Conservation (phyloP, 2,113 vertebrate genomes). For the Crotalus horridus region DNA sequence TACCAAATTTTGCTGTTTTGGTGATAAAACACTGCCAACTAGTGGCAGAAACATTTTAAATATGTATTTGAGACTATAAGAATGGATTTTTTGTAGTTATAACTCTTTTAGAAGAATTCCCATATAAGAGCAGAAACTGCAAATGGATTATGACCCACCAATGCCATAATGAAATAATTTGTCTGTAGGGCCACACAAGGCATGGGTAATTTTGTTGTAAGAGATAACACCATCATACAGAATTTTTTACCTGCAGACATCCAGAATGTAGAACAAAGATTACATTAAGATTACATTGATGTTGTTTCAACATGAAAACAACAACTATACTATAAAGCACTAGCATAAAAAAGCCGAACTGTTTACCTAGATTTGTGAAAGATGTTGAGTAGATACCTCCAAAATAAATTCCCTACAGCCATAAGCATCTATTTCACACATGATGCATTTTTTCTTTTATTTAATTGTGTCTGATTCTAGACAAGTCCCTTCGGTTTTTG, state of each 20-base stretch:
- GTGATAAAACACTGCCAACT: constrained; percentile 54
- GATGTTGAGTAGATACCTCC: neutral
- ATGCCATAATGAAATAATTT: neutral
- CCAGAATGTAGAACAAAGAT: neutral
- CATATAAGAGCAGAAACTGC: neutral
- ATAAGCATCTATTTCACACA: neutral
- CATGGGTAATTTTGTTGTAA: neutral
- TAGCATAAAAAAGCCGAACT: neutral
- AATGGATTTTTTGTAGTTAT: neutral
- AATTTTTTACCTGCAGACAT: neutral
- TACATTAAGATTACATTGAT: neutral
- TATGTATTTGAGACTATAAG: neutral
- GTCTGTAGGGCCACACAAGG: neutral
- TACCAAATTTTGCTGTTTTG: constrained; percentile 5
- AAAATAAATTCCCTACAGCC: neutral
- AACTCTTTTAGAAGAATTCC: neutral
- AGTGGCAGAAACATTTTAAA: constrained; percentile 41
- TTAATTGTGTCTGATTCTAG: neutral
- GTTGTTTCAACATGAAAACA: neutral
- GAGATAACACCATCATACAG: neutral
- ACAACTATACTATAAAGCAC: neutral
- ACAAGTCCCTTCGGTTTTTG: neutral
- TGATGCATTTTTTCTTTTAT: neutral
- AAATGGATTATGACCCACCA: neutral
- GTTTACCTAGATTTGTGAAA: neutral